Evolutionary conservation across 2,888 invertebrate species (phyloP).

Genomic region (Lissonota sp.): DNA sequence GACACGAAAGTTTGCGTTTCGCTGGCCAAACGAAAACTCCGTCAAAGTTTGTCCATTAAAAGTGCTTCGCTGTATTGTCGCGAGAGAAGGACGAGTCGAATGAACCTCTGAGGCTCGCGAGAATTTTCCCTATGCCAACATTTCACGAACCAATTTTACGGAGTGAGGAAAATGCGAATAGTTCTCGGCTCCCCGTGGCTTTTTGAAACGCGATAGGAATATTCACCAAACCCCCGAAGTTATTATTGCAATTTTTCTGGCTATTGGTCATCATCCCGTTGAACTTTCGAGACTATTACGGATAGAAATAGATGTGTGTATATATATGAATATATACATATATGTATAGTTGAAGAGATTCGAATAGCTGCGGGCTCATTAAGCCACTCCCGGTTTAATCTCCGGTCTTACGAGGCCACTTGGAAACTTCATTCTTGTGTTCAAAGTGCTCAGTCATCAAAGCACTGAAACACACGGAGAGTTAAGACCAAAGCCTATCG

Average conservation of each 20-base stretch:
- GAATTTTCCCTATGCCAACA: background rate
- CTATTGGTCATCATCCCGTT: background rate
- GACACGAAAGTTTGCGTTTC: slow-evolving; percentile 25
- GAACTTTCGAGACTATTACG: background rate
- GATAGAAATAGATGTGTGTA: background rate
- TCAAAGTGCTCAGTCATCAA: slow-evolving; percentile 44
- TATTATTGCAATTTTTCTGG: background rate
- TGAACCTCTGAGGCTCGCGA: background rate
- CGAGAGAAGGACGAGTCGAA: background rate
- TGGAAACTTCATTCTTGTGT: slow-evolving; percentile 59
- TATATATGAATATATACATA: background rate
- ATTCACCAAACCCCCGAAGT: background rate
- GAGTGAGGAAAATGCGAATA: background rate
- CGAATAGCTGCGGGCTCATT: slow-evolving; percentile 56
- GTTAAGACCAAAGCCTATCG: background rate
- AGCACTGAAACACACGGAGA: slow-evolving; percentile 19
- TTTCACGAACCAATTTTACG: background rate
- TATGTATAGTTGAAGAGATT: background rate
- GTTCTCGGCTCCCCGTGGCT: background rate
- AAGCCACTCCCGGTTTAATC: slow-evolving; percentile 66
- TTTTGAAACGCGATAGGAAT: background rate
- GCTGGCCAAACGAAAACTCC: slow-evolving; percentile 13
- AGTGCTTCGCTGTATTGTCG: slow-evolving; percentile 16
- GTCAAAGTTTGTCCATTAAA: slow-evolving; percentile 45
- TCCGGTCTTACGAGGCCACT: slow-evolving; percentile 62